Conservation (phyloP, 2,888 invertebrate species). For the Drosophila robusta region DNA sequence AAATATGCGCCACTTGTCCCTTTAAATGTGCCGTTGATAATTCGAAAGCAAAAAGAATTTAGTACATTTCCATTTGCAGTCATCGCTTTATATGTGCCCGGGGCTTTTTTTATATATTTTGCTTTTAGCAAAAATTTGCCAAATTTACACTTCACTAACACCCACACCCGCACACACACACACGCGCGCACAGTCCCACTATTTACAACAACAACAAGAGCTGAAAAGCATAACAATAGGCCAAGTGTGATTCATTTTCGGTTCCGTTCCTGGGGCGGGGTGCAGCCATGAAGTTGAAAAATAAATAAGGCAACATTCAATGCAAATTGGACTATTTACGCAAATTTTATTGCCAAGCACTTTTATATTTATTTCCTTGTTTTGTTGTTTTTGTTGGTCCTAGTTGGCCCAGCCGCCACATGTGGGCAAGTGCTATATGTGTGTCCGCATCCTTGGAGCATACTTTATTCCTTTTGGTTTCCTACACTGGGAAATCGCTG, state of each 20-base stretch:
- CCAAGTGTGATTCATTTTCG: conserved; percentile 63
- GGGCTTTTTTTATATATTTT: conserved; percentile 42
- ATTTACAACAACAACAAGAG: conserved; percentile 26
- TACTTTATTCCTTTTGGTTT: conserved; percentile 43
- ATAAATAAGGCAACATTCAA: conserved; percentile 78
- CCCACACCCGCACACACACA: conserved; percentile 9
- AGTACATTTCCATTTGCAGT: conserved; percentile 41
- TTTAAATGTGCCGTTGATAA: conserved; percentile 59
- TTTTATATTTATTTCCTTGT: conserved; percentile 78
- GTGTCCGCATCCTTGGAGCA: conserved; percentile 48
- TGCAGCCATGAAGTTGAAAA: conserved; percentile 37
- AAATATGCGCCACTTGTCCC: conserved; percentile 35
- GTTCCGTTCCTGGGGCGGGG: conserved; percentile 1
- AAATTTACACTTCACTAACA: conserved; percentile 78
- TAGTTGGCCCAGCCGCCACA: conserved; percentile 39
- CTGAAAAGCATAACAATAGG: conserved; percentile 48
- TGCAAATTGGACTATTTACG: conserved; percentile 84
- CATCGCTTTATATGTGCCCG: conserved; percentile 13
- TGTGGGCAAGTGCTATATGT: conserved; percentile 38
- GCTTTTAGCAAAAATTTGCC: conserved; percentile 76
- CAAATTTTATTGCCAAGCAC: conserved; percentile 83
- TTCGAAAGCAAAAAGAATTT: conserved; percentile 40
- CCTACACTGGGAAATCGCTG: conserved; percentile 32
- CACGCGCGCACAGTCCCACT: conserved; percentile 12
- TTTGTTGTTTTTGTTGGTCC: conserved; percentile 43